phyloP scores from a whole-genome alignment of 2,113 vertebrate genomes.

The Aramus guarauna region DNA sequence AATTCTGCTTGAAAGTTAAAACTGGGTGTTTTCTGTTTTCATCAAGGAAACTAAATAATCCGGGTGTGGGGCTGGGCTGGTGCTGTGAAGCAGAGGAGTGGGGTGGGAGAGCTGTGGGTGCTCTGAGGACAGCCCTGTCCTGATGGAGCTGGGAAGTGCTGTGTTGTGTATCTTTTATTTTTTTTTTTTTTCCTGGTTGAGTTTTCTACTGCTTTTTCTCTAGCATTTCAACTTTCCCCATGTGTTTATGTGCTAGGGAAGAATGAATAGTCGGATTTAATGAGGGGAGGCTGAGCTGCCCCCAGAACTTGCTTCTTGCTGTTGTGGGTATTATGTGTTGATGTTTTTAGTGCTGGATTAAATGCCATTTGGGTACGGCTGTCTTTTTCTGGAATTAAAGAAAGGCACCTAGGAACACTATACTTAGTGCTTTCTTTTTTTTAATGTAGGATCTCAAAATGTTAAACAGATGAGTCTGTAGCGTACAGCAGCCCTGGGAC shows the following conservation, averaged over 20 bases:
- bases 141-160: not conserved
- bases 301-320: not conserved
- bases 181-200: not conserved
- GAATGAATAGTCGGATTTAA: not conserved
- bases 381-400: not conserved
- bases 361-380: not conserved
- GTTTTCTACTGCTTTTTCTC: not conserved
- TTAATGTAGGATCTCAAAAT: not conserved
- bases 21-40: not conserved
- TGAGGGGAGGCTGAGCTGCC: not conserved
- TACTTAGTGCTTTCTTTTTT: not conserved
- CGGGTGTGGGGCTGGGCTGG: rapidly evolving
- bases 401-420: not conserved
- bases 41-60: not conserved
- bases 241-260: not conserved
- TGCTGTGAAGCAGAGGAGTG: rapidly evolving
- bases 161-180: not conserved
- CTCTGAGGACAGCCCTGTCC: rapidly evolving
- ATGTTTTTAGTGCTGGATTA: not conserved
- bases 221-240: rapidly evolving
- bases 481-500: not conserved
- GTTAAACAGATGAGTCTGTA: not conserved
- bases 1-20: no score
- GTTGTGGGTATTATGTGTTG: not conserved
- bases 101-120: rapidly evolving